A percentile compares a stretch with the other conserved stretches of the same genome.
phyloP scores from a whole-genome alignment of 2,888 invertebrate species.

The Nymphalis c-album region DNA sequence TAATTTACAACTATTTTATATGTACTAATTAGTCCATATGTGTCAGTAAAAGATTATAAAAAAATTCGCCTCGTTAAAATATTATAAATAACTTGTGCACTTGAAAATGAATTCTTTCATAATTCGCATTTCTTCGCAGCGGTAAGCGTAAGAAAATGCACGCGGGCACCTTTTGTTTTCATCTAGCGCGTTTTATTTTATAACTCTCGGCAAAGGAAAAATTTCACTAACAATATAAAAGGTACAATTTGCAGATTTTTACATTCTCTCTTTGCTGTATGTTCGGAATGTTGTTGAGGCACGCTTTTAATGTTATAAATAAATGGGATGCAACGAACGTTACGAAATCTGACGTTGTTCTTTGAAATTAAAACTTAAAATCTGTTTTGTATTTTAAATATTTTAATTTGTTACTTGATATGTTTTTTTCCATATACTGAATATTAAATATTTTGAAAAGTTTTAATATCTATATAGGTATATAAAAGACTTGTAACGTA shows the following conservation, averaged over 20 bases:
- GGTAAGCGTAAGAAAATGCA: conserved; percentile 31
- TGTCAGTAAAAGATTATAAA: background rate
- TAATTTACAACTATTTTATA: too few species aligned
- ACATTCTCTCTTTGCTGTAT: conserved; percentile 40
- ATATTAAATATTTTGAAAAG: too few species aligned
- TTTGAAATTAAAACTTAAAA: background rate
- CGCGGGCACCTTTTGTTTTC: conserved; percentile 35
- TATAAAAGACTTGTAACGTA: too few species aligned
- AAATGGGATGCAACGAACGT: conserved; percentile 9
- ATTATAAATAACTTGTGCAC: conserved; percentile 8
- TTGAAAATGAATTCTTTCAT: conserved; percentile 32
- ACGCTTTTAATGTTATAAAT: conserved; percentile 11
- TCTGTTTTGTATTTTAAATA: background rate
- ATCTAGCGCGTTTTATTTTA: conserved; percentile 39
- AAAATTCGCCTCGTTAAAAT: conserved; percentile 1
- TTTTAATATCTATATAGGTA: too few species aligned
- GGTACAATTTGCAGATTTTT: conserved; percentile 44
- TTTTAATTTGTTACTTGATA: background rate
- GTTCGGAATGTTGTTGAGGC: conserved; percentile 37
- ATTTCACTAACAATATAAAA: conserved; percentile 46
- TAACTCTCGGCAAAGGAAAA: conserved; percentile 43
- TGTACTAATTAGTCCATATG: background rate
- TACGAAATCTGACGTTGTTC: conserved; percentile 4
- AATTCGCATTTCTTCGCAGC: conserved; percentile 41
- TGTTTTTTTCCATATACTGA: background rate